Percentiles rank a stretch among this genome's conserved stretches.
Evolutionary conservation across 2,797 vertebrate species (phyloP).

Genomic region (Potorous gilbertii): DNA sequence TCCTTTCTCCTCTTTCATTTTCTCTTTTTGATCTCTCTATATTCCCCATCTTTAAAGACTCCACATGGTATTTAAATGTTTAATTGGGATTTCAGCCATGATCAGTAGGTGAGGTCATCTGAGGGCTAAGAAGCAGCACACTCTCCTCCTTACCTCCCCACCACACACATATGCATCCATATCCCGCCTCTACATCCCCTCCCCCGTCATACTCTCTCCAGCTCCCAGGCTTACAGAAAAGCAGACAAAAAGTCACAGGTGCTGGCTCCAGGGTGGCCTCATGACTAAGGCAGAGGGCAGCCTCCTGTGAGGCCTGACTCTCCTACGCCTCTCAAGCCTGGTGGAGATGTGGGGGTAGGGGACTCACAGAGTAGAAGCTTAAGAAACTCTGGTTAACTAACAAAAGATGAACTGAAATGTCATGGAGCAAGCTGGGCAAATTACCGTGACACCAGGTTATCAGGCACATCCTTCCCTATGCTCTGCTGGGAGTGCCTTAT

Average conservation of each 20-base stretch:
- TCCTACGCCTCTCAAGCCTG: not conserved
- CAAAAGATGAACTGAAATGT: not conserved
- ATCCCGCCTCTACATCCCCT: not conserved
- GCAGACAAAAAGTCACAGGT: slow-evolving; percentile 77
- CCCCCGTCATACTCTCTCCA: not conserved
- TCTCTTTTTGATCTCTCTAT: too few species aligned
- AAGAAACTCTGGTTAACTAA: not conserved
- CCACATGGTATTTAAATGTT: slow-evolving; percentile 46
- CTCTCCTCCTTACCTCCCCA: not conserved
- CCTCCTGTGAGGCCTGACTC: slow-evolving; percentile 61
- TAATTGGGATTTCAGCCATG: slow-evolving; percentile 70
- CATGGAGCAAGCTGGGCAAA: not conserved
- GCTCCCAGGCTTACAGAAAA: slow-evolving; percentile 60
- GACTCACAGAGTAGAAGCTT: not conserved
- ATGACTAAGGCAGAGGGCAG: slow-evolving; percentile 59
- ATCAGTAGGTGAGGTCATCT: slow-evolving; percentile 54
- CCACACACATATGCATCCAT: not conserved
- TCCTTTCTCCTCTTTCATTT: too few species aligned
- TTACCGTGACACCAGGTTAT: not conserved
- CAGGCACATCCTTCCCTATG: not conserved
- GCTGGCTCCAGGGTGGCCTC: slow-evolving; percentile 70
- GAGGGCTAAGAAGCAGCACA: slow-evolving; percentile 45
- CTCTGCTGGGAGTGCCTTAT: not conserved
- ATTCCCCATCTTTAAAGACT: not conserved
- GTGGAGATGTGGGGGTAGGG: not conserved